A percentile compares a stretch with the other conserved stretches of the same genome.
Conservation (phyloP, 2,888 invertebrate species). For the Ptilodon capucinus region DNA sequence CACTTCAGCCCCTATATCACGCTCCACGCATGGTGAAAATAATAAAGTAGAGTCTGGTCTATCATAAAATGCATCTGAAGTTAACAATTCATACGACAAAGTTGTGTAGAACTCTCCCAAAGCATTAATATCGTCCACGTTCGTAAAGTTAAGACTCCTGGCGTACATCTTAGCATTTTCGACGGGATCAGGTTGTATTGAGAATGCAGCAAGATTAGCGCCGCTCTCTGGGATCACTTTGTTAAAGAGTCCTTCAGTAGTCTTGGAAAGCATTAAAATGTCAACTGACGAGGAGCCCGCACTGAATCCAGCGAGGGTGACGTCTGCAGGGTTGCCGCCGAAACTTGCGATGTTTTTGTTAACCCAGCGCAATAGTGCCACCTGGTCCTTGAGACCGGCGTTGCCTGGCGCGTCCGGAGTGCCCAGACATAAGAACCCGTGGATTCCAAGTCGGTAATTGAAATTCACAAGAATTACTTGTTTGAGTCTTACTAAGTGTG, state of each 20-base stretch:
- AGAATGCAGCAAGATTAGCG: conserved; percentile 28
- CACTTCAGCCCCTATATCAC: conserved; percentile 26
- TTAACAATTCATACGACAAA: conserved; percentile 1
- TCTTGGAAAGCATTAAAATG: conserved; percentile 32
- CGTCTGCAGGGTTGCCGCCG: conserved; percentile 56
- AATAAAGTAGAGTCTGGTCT: conserved; percentile 29
- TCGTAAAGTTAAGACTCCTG: conserved; percentile 28
- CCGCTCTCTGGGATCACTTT: conserved; percentile 52
- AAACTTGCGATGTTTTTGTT: conserved; percentile 49
- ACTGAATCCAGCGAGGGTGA: conserved; percentile 64
- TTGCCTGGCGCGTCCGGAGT: conserved; percentile 54
- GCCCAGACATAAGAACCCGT: conserved; percentile 47
- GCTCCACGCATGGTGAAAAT: conserved; percentile 40
- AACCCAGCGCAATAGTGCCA: conserved; percentile 62
- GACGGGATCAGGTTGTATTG: conserved; percentile 44
- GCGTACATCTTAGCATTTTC: conserved; percentile 43
- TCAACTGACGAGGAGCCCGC: conserved; percentile 50
- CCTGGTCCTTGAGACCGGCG: conserved; percentile 56
- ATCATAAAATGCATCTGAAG: not conserved
- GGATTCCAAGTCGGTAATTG: conserved; percentile 38
- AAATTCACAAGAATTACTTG: conserved; percentile 43
- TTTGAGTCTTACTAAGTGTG: conserved; percentile 12
- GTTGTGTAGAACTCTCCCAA: conserved; percentile 29
- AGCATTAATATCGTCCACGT: conserved; percentile 34
- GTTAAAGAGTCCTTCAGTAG: conserved; percentile 42